Conservation (phyloP, 2,797 vertebrate genomes). For the Betta splendens region DNA sequence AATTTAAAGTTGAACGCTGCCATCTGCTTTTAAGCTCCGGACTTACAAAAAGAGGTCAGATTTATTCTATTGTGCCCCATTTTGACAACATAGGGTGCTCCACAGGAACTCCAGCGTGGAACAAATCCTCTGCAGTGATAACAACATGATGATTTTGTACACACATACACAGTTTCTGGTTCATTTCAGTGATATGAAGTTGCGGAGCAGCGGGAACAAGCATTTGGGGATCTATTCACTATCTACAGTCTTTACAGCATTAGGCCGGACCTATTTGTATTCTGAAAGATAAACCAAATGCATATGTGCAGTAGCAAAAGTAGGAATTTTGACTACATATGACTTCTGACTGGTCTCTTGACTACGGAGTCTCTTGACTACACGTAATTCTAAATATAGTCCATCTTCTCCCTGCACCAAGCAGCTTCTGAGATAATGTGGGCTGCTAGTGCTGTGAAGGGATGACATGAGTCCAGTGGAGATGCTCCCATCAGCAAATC, state of each 20-base stretch:
- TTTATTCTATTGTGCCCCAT: conserved; percentile 11
- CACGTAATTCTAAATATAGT: conserved; percentile 56
- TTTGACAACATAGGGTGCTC: conserved; percentile 13
- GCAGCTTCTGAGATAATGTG: conserved; percentile 54
- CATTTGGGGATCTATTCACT: conserved; percentile 30
- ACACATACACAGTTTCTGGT: conserved; percentile 14
- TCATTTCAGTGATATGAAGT: conserved; percentile 6
- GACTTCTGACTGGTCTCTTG: conserved; percentile 32
- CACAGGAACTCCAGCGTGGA: conserved; percentile 1
- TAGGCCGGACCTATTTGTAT: conserved; percentile 6
- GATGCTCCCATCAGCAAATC: conserved; percentile 61
- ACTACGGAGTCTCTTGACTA: conserved; percentile 41
- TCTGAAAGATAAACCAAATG: conserved; percentile 16
- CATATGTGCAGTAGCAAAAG: neutral
- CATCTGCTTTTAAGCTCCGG: no score
- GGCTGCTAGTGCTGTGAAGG: conserved; percentile 51
- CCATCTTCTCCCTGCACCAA: conserved; percentile 24
- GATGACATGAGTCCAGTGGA: conserved; percentile 60
- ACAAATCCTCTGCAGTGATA: conserved; percentile 8
- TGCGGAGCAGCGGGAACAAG: conserved; percentile 24
- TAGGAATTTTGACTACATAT: conserved; percentile 26
- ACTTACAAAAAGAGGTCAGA: conserved; percentile 10
- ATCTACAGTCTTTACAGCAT: conserved; percentile 4
- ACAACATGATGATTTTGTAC: conserved; percentile 7
- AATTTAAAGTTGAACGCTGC: no score